Evolutionary conservation across 2,797 vertebrate genomes (phyloP).

Genomic region (Peromyscus aztecus): DNA sequence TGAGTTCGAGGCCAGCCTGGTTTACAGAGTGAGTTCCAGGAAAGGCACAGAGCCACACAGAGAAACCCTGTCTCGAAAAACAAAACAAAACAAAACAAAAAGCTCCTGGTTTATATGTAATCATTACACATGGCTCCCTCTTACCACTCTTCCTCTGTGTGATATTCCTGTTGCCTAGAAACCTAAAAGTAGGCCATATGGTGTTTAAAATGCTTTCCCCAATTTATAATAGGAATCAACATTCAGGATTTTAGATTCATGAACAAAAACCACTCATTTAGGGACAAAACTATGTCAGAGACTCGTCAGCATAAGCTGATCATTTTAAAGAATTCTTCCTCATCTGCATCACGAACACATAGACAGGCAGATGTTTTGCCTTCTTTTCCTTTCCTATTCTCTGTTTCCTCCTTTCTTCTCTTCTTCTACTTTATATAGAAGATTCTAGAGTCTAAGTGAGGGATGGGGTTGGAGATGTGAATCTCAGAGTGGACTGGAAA

Average conservation of each 20-base stretch:
- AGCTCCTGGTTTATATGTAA: conserved; percentile 23
- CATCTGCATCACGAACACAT: neutral
- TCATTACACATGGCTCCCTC: neutral
- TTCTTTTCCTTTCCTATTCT: neutral
- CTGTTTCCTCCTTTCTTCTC: neutral
- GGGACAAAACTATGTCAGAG: neutral
- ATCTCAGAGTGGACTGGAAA: neutral
- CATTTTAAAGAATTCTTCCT: neutral
- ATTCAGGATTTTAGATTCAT: conserved; percentile 1
- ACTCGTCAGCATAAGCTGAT: neutral
- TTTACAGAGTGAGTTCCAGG: no score
- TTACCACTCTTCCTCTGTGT: neutral
- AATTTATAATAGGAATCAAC: neutral
- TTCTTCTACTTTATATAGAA: neutral
- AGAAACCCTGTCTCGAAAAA: no score
- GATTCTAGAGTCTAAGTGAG: neutral
- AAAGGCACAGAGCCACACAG: no score
- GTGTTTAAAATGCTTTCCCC: conserved; percentile 29
- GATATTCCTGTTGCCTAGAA: neutral
- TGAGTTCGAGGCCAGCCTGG: no score
- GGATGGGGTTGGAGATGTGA: neutral
- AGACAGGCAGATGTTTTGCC: neutral
- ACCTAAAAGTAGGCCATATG: neutral
- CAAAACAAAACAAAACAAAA: no score
- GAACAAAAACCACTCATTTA: neutral